Conservation (phyloP, 2,113 vertebrate species). For the Epinephelus moara region DNA sequence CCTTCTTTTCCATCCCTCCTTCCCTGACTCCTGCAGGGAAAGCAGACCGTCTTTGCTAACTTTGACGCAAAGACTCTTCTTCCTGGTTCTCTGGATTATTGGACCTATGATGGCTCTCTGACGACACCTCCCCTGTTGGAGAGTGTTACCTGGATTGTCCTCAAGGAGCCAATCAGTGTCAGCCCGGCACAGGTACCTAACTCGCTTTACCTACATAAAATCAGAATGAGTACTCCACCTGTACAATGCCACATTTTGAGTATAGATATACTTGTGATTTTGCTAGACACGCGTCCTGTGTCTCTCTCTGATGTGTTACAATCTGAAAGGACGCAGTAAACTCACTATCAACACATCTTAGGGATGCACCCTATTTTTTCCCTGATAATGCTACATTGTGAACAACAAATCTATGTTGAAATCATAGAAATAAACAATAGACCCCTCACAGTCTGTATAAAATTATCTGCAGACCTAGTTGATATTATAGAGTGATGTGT, state of each 20-base stretch:
- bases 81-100: conserved; percentile 88
- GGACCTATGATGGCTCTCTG: conserved; percentile 94
- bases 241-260: background rate
- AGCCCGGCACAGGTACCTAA: conserved; percentile 89
- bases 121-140: conserved; percentile 94
- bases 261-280: background rate
- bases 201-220: background rate
- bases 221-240: background rate
- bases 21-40: conserved; percentile 81
- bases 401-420: too few relatives aligned
- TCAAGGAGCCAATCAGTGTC: conserved; percentile 90
- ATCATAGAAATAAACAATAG: too few relatives aligned
- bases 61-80: conserved; percentile 90
- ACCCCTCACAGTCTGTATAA: too few relatives aligned
- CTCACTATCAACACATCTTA: too few relatives aligned
- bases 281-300: too few relatives aligned
- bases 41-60: conserved; percentile 85
- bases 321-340: too few relatives aligned
- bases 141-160: conserved; percentile 93
- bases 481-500: too few relatives aligned
- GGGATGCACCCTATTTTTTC: too few relatives aligned
- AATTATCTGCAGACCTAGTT: too few relatives aligned
- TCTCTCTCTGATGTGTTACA: too few relatives aligned
- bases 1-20: background rate
- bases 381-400: too few relatives aligned